Percentiles rank a stretch among this genome's conserved stretches.
These are phyloP conservation scores for Chiloscyllium punctatum DNA, from an alignment of 2,797 vertebrate species.

Conservation along the genomic window DNA sequence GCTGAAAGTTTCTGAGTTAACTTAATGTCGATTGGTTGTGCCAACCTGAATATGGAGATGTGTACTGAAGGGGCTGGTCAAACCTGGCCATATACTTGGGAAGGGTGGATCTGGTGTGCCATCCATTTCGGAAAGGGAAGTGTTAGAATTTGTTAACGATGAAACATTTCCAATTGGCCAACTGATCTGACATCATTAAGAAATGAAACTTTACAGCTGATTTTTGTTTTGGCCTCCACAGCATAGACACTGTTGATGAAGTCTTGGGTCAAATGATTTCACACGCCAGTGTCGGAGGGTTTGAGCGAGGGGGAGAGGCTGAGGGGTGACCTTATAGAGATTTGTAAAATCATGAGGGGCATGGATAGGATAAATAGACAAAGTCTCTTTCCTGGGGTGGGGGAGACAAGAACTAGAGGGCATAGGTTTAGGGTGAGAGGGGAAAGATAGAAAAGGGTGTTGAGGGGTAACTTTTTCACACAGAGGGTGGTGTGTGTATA, in stretches of 20 bases:
- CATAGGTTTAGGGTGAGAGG: too few relatives aligned
- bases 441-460: too few relatives aligned
- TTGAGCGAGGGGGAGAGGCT: too few relatives aligned
- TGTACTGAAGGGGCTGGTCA: neutral
- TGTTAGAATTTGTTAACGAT: neutral
- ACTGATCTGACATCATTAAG: neutral
- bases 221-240: neutral
- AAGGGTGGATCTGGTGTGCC: neutral
- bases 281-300: neutral
- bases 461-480: too few relatives aligned
- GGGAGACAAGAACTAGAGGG: too few relatives aligned
- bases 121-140: neutral
- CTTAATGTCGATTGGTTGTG: neutral
- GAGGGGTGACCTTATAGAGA: too few relatives aligned
- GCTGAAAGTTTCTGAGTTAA: neutral
- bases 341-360: too few relatives aligned
- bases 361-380: too few relatives aligned
- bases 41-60: neutral
- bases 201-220: neutral
- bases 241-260: neutral
- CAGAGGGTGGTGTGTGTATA: too few relatives aligned
- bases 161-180: neutral
- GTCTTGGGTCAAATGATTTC: neutral
- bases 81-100: neutral
- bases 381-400: too few relatives aligned